These are phyloP conservation scores for Halotydeus destructor DNA, from an alignment of 1,140 invertebrate species.

Conservation along the genomic window DNA sequence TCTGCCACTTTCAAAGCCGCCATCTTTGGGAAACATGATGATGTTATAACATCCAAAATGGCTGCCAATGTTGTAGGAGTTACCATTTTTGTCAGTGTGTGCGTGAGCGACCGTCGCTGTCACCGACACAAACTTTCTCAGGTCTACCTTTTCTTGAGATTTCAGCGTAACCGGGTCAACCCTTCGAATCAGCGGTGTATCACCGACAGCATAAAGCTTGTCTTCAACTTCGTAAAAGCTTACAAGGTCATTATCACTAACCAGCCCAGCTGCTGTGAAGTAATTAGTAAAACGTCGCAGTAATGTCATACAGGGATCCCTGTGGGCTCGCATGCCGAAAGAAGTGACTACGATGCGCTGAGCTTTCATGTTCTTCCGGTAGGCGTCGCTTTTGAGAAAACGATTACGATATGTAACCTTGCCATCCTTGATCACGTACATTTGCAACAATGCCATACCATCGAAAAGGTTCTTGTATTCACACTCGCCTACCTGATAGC, in stretches of 20 bases:
- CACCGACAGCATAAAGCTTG: slow-evolving; percentile 27
- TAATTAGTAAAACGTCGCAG: slow-evolving; percentile 22
- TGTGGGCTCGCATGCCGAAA: slow-evolving; percentile 48
- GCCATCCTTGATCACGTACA: slow-evolving; percentile 22
- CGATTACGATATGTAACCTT: slow-evolving; percentile 24
- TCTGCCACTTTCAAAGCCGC: slow-evolving; percentile 5
- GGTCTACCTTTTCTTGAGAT: slow-evolving; percentile 32
- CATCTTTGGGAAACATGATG: slow-evolving; percentile 15
- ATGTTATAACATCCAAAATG: slow-evolving; percentile 20
- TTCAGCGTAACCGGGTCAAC: slow-evolving; percentile 25
- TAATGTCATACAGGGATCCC: slow-evolving; percentile 27
- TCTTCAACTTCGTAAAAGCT: slow-evolving; percentile 23
- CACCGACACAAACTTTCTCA: slow-evolving; percentile 35
- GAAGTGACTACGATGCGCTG: slow-evolving; percentile 47
- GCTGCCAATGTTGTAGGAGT: slow-evolving; percentile 19
- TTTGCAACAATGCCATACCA: slow-evolving; percentile 28
- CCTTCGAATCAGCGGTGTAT: slow-evolving; percentile 22
- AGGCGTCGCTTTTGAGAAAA: slow-evolving; percentile 25
- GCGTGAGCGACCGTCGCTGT: slow-evolving; percentile 22
- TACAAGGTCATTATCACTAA: slow-evolving; percentile 25
- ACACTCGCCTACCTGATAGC: slow-evolving; percentile 23
- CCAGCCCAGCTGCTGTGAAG: slow-evolving; percentile 36
- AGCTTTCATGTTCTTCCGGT: slow-evolving; percentile 23
- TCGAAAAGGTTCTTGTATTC: slow-evolving; percentile 30
- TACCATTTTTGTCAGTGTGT: slow-evolving; percentile 17